These are phyloP conservation scores for Callithrix jacchus DNA, from an alignment of 2,113 vertebrate species.

Conservation along the genomic window DNA sequence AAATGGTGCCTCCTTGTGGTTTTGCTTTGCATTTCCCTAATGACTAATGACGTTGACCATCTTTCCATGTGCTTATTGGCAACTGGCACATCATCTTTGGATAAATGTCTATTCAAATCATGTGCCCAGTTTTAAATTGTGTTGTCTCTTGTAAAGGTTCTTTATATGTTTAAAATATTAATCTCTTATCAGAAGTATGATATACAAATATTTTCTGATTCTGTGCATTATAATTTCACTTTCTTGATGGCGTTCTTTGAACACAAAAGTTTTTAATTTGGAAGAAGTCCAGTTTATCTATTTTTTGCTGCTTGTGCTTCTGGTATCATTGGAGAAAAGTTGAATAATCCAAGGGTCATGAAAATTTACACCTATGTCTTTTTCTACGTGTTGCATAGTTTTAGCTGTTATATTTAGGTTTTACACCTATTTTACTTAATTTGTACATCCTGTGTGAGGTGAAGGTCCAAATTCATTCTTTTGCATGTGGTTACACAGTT, in stretches of 20 bases:
- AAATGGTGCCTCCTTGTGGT: not conserved
- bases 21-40: slow-evolving; percentile 16
- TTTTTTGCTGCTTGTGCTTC: slow-evolving; percentile 10
- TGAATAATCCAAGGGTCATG: not conserved
- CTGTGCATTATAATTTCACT: not conserved
- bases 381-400: not conserved
- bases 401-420: not conserved
- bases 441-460: not conserved
- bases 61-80: not conserved
- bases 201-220: slow-evolving; percentile 24
- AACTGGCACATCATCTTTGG: not conserved
- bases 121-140: not conserved
- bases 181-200: not conserved
- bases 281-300: not conserved
- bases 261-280: slow-evolving; percentile 10
- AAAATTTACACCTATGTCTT: not conserved
- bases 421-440: slow-evolving; percentile 14
- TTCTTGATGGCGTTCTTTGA: not conserved
- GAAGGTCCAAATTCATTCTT: not conserved
- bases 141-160: not conserved
- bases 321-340: slow-evolving; percentile 8
- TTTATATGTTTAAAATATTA: not conserved
- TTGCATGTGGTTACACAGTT: not conserved
- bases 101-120: not conserved
- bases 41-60: not conserved